These are phyloP conservation scores for Hippocampus zosterae DNA, from an alignment of 2,113 vertebrate genomes.

Conservation along the genomic window DNA sequence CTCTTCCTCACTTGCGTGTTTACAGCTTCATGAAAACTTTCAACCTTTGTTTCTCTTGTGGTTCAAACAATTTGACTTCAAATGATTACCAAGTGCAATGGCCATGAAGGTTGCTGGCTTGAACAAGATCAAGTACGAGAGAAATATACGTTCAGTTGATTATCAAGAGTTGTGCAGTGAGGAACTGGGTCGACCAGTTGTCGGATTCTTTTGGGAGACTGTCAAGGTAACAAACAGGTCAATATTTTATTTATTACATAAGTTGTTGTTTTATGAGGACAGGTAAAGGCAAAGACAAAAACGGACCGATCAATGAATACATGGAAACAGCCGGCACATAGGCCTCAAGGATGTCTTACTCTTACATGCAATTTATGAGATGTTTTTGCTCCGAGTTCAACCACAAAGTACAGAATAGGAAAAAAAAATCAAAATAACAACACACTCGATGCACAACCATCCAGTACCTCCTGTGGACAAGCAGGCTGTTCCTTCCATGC, in stretches of 20 bases:
- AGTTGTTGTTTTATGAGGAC: no score
- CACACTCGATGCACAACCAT: not conserved
- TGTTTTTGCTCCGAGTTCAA: conserved; percentile 25
- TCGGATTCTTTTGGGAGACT: no score
- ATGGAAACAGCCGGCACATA: not conserved
- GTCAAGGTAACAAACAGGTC: no score
- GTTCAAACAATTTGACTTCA: conserved; percentile 66
- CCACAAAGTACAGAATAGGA: not conserved
- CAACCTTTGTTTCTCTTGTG: conserved; percentile 49
- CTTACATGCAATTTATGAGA: not conserved
- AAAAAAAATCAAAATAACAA: not conserved
- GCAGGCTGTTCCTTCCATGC: conserved; percentile 49
- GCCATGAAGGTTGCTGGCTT: conserved; percentile 46
- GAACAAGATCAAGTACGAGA: conserved; percentile 24
- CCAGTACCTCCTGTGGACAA: conserved; percentile 48
- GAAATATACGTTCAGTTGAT: not conserved
- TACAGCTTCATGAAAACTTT: conserved; percentile 67
- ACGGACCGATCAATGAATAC: not conserved
- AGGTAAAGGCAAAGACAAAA: not conserved
- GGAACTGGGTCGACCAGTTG: no score
- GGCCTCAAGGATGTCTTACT: not conserved
- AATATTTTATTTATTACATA: no score
- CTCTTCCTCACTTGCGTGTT: conserved; percentile 66
- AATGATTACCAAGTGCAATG: conserved; percentile 80
- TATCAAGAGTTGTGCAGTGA: not conserved